phyloP scores from a whole-genome alignment of 2,888 invertebrate species.

The Nipponacmea schrenckii region DNA sequence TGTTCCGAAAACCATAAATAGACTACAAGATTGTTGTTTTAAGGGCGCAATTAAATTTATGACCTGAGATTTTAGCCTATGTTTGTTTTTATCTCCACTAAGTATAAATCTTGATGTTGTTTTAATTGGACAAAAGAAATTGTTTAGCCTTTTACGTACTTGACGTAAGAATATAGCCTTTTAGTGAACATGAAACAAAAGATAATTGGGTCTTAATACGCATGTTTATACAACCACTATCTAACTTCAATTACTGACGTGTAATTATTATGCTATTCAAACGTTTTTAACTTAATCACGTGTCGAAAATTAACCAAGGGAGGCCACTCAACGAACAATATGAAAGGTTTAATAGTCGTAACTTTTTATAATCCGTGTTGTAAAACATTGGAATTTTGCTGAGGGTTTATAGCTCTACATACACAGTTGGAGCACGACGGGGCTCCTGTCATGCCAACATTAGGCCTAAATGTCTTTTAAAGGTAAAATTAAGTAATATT shows the following conservation, averaged over 20 bases:
- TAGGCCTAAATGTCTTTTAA: too few relatives aligned
- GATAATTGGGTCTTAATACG: not conserved
- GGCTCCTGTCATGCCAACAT: too few relatives aligned
- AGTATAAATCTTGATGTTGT: constrained; percentile 4
- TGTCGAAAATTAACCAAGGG: constrained; percentile 5
- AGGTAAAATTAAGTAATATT: too few relatives aligned
- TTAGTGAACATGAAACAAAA: too few relatives aligned
- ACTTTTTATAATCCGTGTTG: too few relatives aligned
- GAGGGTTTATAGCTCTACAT: too few relatives aligned
- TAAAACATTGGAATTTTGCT: too few relatives aligned
- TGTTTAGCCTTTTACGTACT: not conserved
- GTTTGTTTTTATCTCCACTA: not conserved
- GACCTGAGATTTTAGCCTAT: not conserved
- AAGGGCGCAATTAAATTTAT: not conserved
- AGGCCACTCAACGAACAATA: constrained; percentile 1
- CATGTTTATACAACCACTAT: not conserved
- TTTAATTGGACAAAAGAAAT: not conserved
- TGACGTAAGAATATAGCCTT: too few relatives aligned
- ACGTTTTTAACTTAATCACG: constrained; percentile 1
- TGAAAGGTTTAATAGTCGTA: too few relatives aligned
- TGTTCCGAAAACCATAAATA: not conserved
- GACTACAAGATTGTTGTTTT: not conserved
- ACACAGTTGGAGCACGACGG: too few relatives aligned
- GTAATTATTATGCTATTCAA: not conserved
- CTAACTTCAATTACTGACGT: not conserved